Evolutionary conservation across 2,113 vertebrate species (phyloP).

Genomic region (Kryptolebias marmoratus): DNA sequence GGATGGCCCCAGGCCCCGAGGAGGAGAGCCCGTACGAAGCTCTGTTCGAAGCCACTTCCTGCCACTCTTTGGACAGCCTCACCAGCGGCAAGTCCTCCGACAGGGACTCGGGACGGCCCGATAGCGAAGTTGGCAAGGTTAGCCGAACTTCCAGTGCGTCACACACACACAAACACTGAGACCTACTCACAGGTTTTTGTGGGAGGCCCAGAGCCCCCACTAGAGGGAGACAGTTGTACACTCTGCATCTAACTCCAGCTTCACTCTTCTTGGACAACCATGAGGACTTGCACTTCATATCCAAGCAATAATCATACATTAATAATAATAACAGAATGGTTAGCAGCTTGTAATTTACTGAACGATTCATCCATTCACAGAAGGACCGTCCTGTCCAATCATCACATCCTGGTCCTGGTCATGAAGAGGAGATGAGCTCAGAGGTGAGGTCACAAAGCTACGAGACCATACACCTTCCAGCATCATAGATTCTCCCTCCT

Average conservation of each 20-base stretch:
- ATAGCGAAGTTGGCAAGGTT: constrained; percentile 84
- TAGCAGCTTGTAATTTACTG: not conserved
- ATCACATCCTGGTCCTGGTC: constrained; percentile 84
- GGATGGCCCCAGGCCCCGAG: constrained; percentile 80
- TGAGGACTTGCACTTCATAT: not conserved
- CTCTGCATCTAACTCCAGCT: not conserved
- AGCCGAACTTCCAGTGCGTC: constrained; percentile 8
- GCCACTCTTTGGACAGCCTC: constrained; percentile 93
- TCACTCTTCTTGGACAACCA: not conserved
- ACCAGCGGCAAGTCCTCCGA: constrained; percentile 93
- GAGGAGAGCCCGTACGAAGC: constrained; percentile 94
- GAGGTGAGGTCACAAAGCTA: constrained; percentile 58
- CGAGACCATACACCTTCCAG: not conserved
- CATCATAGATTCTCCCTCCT: too few species aligned
- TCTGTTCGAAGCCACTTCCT: constrained; percentile 92
- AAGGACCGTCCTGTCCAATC: constrained; percentile 86
- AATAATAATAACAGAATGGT: not conserved
- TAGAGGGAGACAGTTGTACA: constrained; percentile 69
- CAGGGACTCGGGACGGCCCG: constrained; percentile 85
- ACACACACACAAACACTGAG: not conserved
- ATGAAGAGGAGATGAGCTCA: constrained; percentile 86
- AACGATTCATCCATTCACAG: constrained; percentile 61
- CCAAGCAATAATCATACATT: not conserved
- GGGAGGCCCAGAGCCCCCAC: constrained; percentile 39
- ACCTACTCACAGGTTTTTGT: not conserved